These are phyloP conservation scores for Drosophila barbarae DNA, from an alignment of 2,888 invertebrate species.

Conservation along the genomic window DNA sequence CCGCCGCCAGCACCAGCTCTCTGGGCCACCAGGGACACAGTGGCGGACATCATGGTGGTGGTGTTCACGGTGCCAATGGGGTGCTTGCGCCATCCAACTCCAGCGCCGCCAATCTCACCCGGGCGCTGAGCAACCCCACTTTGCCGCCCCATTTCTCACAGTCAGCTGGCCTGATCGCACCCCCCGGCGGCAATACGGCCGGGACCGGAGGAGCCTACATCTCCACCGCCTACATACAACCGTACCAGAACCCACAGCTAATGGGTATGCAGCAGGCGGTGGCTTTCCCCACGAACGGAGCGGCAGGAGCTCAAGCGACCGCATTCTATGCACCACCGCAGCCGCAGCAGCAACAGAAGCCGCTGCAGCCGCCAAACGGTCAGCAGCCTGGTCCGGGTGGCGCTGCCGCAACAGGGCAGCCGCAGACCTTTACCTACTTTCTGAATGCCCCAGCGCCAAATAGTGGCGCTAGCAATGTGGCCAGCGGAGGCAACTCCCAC, in stretches of 20 bases:
- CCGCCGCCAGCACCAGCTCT: slow-evolving; percentile 64
- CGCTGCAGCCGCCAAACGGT: slow-evolving; percentile 29
- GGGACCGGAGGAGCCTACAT: slow-evolving; percentile 32
- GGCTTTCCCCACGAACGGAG: slow-evolving; percentile 49
- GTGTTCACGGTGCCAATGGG: slow-evolving; percentile 43
- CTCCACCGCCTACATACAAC: slow-evolving; percentile 46
- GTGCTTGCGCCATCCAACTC: slow-evolving; percentile 44
- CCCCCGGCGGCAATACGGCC: slow-evolving; percentile 29
- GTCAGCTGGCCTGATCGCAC: slow-evolving; percentile 66
- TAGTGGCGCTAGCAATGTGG: slow-evolving; percentile 15
- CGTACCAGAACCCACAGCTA: slow-evolving; percentile 43
- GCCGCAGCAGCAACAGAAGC: slow-evolving; percentile 52
- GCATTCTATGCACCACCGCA: slow-evolving; percentile 43
- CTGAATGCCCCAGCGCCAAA: slow-evolving; percentile 22
- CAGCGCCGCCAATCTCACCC: slow-evolving; percentile 47
- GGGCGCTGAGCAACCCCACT: slow-evolving; percentile 46
- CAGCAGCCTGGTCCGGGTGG: slow-evolving; percentile 45
- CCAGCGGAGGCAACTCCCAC: slow-evolving; percentile 31
- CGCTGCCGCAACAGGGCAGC: slow-evolving; percentile 29
- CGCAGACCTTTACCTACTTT: slow-evolving; percentile 40
- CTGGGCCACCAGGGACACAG: slow-evolving; percentile 47
- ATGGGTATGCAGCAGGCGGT: slow-evolving; percentile 48
- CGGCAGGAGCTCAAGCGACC: slow-evolving; percentile 29
- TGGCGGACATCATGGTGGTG: slow-evolving; percentile 40
- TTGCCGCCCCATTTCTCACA: slow-evolving; percentile 50